Percentiles rank a stretch among this genome's conserved stretches.
Evolutionary conservation across 2,888 invertebrate species (phyloP).

Genomic region (Drepanosiphum platanoidis): DNA sequence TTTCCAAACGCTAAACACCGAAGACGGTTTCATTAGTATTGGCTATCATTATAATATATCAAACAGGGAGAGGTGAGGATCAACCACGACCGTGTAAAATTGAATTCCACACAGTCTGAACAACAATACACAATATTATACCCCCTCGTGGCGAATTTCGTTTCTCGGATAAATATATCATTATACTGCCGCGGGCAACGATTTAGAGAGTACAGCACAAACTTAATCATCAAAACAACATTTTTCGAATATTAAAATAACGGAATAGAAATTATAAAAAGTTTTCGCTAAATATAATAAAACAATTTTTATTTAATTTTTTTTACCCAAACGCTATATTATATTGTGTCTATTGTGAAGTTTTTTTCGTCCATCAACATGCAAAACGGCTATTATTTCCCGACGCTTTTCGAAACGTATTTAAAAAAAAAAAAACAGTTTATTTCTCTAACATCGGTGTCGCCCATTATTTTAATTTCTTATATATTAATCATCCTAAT

Average conservation of each 20-base stretch:
- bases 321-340: not conserved
- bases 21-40: too few species aligned
- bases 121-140: too few species aligned
- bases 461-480: not conserved
- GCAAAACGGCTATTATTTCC: slow-evolving; percentile 32
- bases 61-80: too few species aligned
- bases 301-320: not conserved
- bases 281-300: not conserved
- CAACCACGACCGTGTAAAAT: too few species aligned
- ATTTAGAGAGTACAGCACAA: not conserved
- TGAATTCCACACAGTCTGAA: too few species aligned
- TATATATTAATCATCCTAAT: slow-evolving; percentile 1
- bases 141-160: too few species aligned
- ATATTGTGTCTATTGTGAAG: too few species aligned
- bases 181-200: too few species aligned
- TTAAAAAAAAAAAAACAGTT: slow-evolving; percentile 16
- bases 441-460: not conserved
- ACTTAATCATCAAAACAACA: not conserved
- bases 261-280: not conserved
- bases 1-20: too few species aligned
- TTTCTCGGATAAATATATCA: too few species aligned
- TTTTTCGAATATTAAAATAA: not conserved
- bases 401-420: not conserved
- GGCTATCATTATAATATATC: too few species aligned
- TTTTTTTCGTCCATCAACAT: not conserved